Percentiles rank a stretch among this genome's conserved stretches.
These are phyloP conservation scores for Pelmatolapia mariae DNA, from an alignment of 2,113 vertebrate species.

Conservation along the genomic window DNA sequence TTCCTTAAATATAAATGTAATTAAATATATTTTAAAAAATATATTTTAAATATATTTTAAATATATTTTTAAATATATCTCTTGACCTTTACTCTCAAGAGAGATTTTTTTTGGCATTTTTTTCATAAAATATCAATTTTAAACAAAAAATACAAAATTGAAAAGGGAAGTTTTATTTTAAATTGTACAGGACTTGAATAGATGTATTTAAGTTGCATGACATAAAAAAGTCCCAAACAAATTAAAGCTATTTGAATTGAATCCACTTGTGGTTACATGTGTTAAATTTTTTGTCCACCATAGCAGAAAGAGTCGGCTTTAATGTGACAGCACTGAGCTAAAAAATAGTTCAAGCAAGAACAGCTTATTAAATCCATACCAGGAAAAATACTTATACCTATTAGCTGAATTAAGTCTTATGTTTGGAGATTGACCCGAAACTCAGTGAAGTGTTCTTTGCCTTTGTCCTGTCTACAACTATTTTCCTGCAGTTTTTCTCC, in stretches of 20 bases:
- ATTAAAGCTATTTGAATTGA: neutral
- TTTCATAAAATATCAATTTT: no score
- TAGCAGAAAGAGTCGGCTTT: neutral
- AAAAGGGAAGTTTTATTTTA: neutral
- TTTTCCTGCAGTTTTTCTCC: neutral
- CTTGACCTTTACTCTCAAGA: no score
- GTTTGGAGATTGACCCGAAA: conserved; percentile 15
- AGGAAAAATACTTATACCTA: neutral
- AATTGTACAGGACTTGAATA: neutral
- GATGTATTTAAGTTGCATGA: neutral
- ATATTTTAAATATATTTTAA: no score
- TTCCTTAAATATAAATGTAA: neutral
- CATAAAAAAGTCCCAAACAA: neutral
- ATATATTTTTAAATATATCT: no score
- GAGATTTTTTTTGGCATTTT: no score
- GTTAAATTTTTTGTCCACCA: neutral
- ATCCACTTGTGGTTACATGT: neutral
- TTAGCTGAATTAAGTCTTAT: neutral
- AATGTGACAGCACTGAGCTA: neutral
- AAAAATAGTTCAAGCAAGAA: neutral
- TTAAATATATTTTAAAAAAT: neutral
- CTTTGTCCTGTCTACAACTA: neutral
- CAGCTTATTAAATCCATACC: neutral
- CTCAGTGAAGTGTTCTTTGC: neutral
- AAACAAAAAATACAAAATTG: neutral